phyloP scores from a whole-genome alignment of 2,797 vertebrate genomes.

The Serranus cabrilla region DNA sequence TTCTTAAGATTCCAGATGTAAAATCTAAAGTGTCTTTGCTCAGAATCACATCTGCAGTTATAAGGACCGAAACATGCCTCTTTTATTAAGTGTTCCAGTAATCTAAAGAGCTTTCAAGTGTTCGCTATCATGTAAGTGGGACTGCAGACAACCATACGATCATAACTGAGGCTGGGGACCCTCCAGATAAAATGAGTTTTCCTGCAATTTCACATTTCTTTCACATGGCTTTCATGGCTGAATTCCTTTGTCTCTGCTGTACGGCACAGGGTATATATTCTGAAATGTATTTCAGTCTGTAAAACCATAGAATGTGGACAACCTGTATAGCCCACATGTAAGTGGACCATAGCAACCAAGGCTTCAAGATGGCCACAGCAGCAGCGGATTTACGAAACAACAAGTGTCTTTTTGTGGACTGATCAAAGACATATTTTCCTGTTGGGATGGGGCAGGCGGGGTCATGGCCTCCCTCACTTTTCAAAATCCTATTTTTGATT shows the following conservation, averaged over 20 bases:
- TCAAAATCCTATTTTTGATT: slow-evolving; percentile 24
- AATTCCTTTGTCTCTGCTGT: neutral
- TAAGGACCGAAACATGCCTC: neutral
- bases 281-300: neutral
- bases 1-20: neutral
- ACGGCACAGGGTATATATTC: slow-evolving; percentile 4
- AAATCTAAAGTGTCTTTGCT: neutral
- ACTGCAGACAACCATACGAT: neutral
- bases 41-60: slow-evolving; percentile 1
- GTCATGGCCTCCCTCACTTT: neutral
- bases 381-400: neutral
- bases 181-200: neutral
- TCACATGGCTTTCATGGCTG: neutral
- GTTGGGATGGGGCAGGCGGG: neutral
- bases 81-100: neutral
- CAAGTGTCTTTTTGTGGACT: neutral
- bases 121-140: neutral
- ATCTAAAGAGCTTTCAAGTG: neutral
- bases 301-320: neutral
- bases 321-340: neutral
- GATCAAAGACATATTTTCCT: slow-evolving; percentile 4
- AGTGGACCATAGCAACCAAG: neutral
- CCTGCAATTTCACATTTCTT: slow-evolving; percentile 1
- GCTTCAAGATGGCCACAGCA: neutral
- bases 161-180: neutral